Conservation (phyloP, 2,888 invertebrate genomes). For the Heliconius hortense region DNA sequence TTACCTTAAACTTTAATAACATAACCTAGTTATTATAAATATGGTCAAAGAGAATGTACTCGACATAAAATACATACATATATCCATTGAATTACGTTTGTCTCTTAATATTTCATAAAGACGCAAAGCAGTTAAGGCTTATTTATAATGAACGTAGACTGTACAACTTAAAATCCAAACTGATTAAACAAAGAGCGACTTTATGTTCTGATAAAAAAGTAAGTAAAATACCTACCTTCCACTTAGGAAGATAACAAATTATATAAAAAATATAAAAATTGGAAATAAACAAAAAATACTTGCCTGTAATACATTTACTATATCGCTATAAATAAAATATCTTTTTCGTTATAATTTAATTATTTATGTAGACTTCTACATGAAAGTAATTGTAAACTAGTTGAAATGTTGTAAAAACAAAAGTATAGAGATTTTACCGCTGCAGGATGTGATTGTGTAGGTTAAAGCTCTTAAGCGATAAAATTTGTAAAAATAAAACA, state of each 20-base stretch:
- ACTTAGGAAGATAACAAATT: background rate
- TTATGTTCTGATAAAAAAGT: background rate
- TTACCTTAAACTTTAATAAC: slow-evolving; percentile 24
- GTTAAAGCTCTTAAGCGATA: background rate
- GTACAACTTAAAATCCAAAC: background rate
- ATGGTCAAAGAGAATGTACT: slow-evolving; percentile 21
- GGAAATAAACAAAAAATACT: too few species aligned
- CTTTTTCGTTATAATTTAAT: too few species aligned
- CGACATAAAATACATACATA: slow-evolving; percentile 1
- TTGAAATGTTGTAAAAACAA: slow-evolving; percentile 2
- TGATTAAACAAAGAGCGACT: background rate
- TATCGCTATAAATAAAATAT: too few species aligned
- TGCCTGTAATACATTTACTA: too few species aligned
- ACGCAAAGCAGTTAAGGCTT: background rate
- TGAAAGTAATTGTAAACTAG: background rate
- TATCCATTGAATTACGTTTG: background rate
- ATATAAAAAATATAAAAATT: too few species aligned
- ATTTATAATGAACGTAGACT: background rate
- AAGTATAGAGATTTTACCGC: background rate
- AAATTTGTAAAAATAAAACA: too few species aligned
- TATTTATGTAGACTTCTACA: background rate
- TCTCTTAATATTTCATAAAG: slow-evolving; percentile 1
- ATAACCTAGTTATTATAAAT: slow-evolving; percentile 18
- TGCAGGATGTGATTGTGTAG: background rate
- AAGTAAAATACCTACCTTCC: background rate